Base-by-base conservation (phyloP, 2,888 invertebrate species). In the Portevinia maculata region DNA sequence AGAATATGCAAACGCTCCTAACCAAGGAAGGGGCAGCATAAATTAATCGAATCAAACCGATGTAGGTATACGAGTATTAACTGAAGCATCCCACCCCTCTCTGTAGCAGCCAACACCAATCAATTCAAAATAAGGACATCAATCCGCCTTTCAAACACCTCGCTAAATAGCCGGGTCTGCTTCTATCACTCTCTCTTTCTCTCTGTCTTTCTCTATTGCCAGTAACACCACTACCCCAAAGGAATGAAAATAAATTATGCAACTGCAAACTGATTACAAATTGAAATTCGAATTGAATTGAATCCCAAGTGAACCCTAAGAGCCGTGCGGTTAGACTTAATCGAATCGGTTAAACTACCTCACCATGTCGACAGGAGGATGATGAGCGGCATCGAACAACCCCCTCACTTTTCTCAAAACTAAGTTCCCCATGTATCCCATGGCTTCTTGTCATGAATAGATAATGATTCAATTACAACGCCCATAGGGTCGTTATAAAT, bases 401-500 rank as follows among this genome's bases (percentile, higher is more conserved):
- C 75, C 64, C 44, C 70, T 57, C 37, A 76, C 69, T 57, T 69
- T 79, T 74, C 74, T 62, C 70, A 64, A 81, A 81, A 81, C 59
- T 76, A 65, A 73, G 78, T 67, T 78, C 78, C 4, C 17, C 9
- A 9, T 11, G 5, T 9, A 48, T 83, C 78, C 78, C 67, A 67
- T 34, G 52, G 62, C n/a, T 83, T 50, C 71, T 78, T 67, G 81
- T 75, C 83, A 83, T 83, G 83, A 83, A 83, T 83, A 83, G 83
- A 83, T 83, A 83, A 83, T 83, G 78, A 83, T 83, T 83, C 83
- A 83, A 83, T 83, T 83, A 83, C 83, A 83, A 67, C 83, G 71
- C 83, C 83, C 83, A 83, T 78, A 83, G 83, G 83, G 83, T 83
- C 83, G 83, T 83, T 83, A 83, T 83, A 83, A 83, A 83, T 83